A percentile compares a stretch with the other conserved stretches of the same genome.
These are phyloP conservation scores for Heterodera carotae DNA, from an alignment of 1,140 invertebrate genomes.

Conservation along the genomic window DNA sequence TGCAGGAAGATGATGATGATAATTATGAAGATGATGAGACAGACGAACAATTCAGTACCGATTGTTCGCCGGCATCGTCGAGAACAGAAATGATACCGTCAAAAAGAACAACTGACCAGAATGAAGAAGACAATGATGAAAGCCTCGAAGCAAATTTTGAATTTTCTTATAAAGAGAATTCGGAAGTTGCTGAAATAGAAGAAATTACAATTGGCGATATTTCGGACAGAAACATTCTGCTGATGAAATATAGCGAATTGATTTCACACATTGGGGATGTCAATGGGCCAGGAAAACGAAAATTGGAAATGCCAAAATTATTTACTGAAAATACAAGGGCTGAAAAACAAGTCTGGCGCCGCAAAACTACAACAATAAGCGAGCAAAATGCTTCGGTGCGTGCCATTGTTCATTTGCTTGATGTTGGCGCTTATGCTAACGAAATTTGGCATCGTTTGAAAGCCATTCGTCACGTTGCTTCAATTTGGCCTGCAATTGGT, in stretches of 20 bases:
- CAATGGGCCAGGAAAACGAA: background rate
- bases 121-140: no score
- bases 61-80: no score
- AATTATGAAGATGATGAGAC: no score
- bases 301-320: background rate
- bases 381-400: background rate
- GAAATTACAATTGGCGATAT: background rate
- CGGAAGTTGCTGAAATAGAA: background rate
- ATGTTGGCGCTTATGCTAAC: background rate
- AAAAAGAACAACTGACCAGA: no score
- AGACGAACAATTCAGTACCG: no score
- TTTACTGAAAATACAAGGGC: background rate
- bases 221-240: background rate
- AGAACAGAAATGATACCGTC: no score
- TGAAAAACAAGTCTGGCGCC: background rate
- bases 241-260: background rate
- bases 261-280: background rate
- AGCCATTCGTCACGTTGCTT: background rate
- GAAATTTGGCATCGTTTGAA: slow-evolving; percentile 11
- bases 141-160: background rate
- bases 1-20: no score
- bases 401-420: background rate
- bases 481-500: background rate
- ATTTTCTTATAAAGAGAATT: background rate
- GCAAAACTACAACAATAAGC: background rate